Percentiles rank a stretch among this genome's conserved stretches.
Evolutionary conservation across 1,140 invertebrate genomes (phyloP).

Genomic region (Cephus cinctus): DNA sequence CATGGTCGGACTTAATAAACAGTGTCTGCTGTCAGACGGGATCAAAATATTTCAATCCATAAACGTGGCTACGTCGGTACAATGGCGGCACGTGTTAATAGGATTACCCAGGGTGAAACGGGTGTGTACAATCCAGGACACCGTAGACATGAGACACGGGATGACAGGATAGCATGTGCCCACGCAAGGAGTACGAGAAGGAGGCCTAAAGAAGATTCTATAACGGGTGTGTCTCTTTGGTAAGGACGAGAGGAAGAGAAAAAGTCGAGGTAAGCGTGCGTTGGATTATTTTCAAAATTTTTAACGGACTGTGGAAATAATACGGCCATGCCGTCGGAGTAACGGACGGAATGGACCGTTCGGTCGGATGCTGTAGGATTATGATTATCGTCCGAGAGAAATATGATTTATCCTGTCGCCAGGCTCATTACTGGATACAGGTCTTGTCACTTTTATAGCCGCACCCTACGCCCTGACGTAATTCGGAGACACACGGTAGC

Average conservation of each 20-base stretch:
- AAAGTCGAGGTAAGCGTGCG: no score
- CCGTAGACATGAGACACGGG: conserved; percentile 30
- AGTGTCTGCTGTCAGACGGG: conserved; percentile 19
- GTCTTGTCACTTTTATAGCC: no score
- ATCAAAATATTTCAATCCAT: conserved; percentile 42
- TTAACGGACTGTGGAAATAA: conserved; percentile 40
- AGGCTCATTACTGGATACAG: conserved; percentile 48
- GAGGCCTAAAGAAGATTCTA: neutral
- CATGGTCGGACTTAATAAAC: no score
- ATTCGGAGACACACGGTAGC: conserved; percentile 26
- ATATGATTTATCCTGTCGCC: conserved; percentile 50
- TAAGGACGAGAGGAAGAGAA: conserved; percentile 15
- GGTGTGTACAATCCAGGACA: conserved; percentile 19
- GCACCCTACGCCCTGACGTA: conserved; percentile 41
- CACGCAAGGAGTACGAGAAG: conserved; percentile 20
- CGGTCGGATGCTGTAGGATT: no score
- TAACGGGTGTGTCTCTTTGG: neutral
- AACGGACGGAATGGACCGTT: no score
- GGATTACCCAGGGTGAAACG: conserved; percentile 35
- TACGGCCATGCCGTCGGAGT: conserved; percentile 18
- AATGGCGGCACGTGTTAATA: conserved; percentile 46
- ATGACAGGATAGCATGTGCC: conserved; percentile 33
- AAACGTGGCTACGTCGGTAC: conserved; percentile 33
- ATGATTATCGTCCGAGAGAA: conserved; percentile 43
- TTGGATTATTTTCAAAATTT: no score